Conservation (phyloP, 2,797 vertebrate genomes). For the Macrochelys suwanniensis region DNA sequence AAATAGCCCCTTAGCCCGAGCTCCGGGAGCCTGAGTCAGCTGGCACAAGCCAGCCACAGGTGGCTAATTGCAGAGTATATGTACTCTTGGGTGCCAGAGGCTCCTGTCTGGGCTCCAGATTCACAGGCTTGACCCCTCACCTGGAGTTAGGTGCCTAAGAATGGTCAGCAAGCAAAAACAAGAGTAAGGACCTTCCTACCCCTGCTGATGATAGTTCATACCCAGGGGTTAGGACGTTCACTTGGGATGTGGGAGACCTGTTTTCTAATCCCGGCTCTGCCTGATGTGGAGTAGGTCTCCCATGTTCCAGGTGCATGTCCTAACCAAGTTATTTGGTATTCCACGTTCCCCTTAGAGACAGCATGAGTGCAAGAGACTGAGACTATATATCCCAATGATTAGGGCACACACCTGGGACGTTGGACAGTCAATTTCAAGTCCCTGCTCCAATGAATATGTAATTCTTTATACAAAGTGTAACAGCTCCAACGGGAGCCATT, state of each 20-base stretch:
- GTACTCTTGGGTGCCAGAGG: background rate
- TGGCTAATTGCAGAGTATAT: background rate
- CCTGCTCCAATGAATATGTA: background rate
- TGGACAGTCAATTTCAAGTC: background rate
- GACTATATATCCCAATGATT: background rate
- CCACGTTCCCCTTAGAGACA: background rate
- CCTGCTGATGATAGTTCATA: background rate
- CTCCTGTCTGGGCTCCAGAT: too few relatives aligned
- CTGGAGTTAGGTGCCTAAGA: background rate
- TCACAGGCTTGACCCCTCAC: background rate
- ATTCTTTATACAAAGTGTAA: background rate
- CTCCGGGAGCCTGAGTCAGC: background rate
- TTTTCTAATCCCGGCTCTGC: background rate
- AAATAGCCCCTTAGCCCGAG: background rate
- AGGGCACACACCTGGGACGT: background rate
- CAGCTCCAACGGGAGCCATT: background rate
- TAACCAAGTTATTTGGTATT: background rate
- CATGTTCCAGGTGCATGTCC: background rate
- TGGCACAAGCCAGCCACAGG: too few relatives aligned
- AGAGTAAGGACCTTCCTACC: background rate
- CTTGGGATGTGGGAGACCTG: background rate
- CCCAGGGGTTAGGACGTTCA: background rate
- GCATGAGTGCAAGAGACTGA: background rate
- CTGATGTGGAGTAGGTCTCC: background rate
- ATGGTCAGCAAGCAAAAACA: background rate